Percentiles rank a stretch among this genome's conserved stretches.
Conservation (phyloP, 2,888 invertebrate genomes). For the Adelphocoris suturalis region DNA sequence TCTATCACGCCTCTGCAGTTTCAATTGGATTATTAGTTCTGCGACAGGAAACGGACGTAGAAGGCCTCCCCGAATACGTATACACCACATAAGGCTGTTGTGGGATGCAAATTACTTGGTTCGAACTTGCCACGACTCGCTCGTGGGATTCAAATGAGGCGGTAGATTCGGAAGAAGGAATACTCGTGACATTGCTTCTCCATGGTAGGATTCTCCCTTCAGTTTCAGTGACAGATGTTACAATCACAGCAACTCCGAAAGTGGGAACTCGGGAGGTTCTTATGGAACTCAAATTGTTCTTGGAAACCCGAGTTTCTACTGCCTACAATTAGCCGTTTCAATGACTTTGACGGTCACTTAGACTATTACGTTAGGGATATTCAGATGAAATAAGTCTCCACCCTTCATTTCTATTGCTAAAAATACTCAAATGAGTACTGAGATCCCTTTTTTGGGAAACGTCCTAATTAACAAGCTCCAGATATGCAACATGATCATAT, state of each 20-base stretch:
- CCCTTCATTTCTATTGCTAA: too few relatives aligned
- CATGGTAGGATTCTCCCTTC: not conserved
- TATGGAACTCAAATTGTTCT: not conserved
- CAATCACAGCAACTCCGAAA: not conserved
- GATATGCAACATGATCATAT: too few relatives aligned
- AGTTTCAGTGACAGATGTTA: slow-evolving; percentile 22
- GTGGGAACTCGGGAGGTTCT: not conserved
- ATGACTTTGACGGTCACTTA: too few relatives aligned
- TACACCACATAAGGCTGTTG: not conserved
- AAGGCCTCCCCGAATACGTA: not conserved
- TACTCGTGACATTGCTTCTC: not conserved
- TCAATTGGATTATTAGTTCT: not conserved
- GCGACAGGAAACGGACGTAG: not conserved
- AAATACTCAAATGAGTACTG: too few relatives aligned
- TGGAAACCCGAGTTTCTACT: too few relatives aligned
- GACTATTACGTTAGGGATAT: too few relatives aligned
- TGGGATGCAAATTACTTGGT: slow-evolving; percentile 48
- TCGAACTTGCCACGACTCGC: slow-evolving; percentile 17
- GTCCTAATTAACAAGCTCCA: too few relatives aligned
- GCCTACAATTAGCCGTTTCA: too few relatives aligned
- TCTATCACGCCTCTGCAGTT: too few relatives aligned
- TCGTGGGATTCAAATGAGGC: slow-evolving; percentile 43
- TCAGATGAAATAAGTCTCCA: too few relatives aligned
- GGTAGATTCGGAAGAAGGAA: slow-evolving; percentile 39
- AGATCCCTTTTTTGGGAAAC: too few relatives aligned